These are phyloP conservation scores for Pseudomyrmex dendroicus DNA, from an alignment of 1,140 invertebrate genomes.

Conservation along the genomic window DNA sequence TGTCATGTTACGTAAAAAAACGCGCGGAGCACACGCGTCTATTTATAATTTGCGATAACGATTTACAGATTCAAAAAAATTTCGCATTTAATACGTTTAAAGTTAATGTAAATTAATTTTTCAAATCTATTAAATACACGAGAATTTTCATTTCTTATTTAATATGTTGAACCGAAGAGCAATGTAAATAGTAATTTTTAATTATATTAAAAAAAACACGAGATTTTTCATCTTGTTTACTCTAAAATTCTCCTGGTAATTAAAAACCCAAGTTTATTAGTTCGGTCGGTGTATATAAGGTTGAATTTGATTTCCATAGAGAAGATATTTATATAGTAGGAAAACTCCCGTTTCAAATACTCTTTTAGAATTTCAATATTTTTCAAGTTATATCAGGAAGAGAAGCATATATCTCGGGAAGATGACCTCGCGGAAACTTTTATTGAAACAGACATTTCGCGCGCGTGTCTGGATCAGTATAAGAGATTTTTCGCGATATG, in stretches of 20 bases:
- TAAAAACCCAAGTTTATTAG: not conserved
- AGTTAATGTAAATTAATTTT: too few relatives aligned
- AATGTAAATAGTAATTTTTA: too few relatives aligned
- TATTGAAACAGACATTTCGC: conserved; percentile 7
- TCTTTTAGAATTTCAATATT: not conserved
- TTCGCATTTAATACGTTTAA: not conserved
- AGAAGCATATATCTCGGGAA: not conserved
- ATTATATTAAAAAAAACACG: too few relatives aligned
- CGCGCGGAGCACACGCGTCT: conserved; percentile 18
- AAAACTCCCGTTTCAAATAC: conserved; percentile 19
- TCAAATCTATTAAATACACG: too few relatives aligned
- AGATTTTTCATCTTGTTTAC: not conserved
- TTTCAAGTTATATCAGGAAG: not conserved
- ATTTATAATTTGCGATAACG: conserved; percentile 19
- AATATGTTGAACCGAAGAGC: too few relatives aligned
- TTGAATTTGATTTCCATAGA: not conserved
- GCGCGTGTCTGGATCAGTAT: not conserved
- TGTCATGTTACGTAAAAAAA: conserved; percentile 43
- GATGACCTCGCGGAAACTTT: not conserved
- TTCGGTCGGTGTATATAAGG: conserved; percentile 21
- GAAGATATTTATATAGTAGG: not conserved
- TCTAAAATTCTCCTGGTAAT: not conserved
- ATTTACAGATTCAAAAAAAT: not conserved
- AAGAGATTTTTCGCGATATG: conserved; percentile 23
- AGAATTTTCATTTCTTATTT: too few relatives aligned